These are phyloP conservation scores for Ptyas mucosa DNA, from an alignment of 2,113 vertebrate species.

Conservation along the genomic window DNA sequence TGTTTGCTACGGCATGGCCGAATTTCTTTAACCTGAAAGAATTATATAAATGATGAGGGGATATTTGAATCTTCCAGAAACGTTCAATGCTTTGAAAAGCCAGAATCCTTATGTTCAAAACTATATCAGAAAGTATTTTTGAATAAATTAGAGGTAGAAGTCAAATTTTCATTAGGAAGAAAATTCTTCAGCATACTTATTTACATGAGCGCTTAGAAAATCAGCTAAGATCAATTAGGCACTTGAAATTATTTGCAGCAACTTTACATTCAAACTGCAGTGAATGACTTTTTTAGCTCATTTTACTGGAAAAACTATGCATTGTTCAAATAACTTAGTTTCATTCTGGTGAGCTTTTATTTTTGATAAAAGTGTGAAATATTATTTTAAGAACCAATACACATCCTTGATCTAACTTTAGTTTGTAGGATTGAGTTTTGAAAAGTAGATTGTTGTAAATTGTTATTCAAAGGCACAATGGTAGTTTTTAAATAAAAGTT, in stretches of 20 bases:
- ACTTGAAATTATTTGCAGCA: neutral
- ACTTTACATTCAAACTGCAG: neutral
- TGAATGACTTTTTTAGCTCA: neutral
- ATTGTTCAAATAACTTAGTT: neutral
- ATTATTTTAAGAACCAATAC: neutral
- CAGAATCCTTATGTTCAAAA: neutral
- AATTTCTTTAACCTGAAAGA: neutral
- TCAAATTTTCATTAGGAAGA: neutral
- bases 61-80: neutral
- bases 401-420: neutral
- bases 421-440: neutral
- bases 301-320: neutral
- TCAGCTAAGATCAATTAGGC: neutral
- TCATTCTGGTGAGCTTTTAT: neutral
- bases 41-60: neutral
- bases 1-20: fast-evolving
- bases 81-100: neutral
- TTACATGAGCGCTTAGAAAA: neutral
- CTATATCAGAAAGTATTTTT: neutral
- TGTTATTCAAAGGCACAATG: neutral
- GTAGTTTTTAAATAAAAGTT: neutral
- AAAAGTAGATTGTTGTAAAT: neutral
- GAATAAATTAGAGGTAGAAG: neutral
- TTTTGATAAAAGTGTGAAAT: neutral
- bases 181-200: neutral